Evolutionary conservation across 2,888 invertebrate genomes (phyloP).

Genomic region (Archaeoteleia sp.): DNA sequence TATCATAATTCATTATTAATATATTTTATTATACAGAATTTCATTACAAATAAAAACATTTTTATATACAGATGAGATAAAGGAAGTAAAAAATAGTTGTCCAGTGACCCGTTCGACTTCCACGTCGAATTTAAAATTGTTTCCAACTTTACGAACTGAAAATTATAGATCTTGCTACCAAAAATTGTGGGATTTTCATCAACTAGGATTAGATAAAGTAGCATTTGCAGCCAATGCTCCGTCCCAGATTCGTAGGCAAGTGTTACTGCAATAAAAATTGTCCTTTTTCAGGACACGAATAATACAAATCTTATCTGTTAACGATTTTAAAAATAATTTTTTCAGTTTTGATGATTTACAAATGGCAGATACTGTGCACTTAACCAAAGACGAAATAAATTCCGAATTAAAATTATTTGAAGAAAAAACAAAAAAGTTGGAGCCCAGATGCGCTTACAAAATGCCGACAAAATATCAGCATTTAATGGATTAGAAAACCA

Average conservation of each 20-base stretch:
- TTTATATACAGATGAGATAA: too few species aligned
- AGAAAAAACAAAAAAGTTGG: conserved; percentile 33
- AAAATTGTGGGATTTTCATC: conserved; percentile 54
- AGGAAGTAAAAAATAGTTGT: too few species aligned
- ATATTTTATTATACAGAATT: too few species aligned
- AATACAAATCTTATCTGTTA: too few species aligned
- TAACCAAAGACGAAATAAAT: conserved; percentile 56
- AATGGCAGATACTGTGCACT: conserved; percentile 49
- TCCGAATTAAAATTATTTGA: conserved; percentile 59
- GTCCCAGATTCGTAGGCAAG: not conserved
- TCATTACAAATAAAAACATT: too few species aligned
- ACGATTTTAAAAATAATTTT: conserved; percentile 4
- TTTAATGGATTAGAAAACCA: conserved; percentile 2
- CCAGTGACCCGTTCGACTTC: too few species aligned
- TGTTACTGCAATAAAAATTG: conserved; percentile 6
- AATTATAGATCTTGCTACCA: conserved; percentile 53
- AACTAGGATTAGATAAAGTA: conserved; percentile 57
- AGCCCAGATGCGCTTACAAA: conserved; percentile 14
- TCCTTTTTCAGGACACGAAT: conserved; percentile 4
- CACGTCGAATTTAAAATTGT: too few species aligned
- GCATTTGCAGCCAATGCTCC: conserved; percentile 51
- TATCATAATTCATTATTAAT: too few species aligned
- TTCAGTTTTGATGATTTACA: conserved; percentile 32
- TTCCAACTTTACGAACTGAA: too few species aligned
- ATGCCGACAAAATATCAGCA: conserved; percentile 16